A percentile compares a stretch with the other conserved stretches of the same genome.
phyloP scores from a whole-genome alignment of 2,113 vertebrate genomes.

The Oryzias melastigma region DNA sequence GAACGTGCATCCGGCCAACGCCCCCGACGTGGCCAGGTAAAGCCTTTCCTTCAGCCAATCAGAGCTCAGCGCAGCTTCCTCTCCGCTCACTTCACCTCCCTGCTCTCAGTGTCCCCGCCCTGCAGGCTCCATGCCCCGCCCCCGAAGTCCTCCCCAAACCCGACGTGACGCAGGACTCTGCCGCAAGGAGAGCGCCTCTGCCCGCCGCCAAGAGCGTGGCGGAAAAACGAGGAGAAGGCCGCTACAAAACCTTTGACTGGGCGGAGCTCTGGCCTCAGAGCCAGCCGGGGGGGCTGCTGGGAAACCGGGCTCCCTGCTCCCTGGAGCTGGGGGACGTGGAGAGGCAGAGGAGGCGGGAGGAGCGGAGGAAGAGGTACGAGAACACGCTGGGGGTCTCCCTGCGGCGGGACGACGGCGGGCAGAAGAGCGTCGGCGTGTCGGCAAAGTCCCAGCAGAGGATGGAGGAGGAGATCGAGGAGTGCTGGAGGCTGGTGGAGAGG shows the following conservation, averaged over 20 bases:
- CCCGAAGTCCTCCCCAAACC: conserved; percentile 49
- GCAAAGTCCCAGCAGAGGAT: conserved; percentile 34
- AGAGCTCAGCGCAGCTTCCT: background rate
- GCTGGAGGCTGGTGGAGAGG: conserved; percentile 73
- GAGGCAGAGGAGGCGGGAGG: conserved; percentile 60
- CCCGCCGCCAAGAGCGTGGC: conserved; percentile 30
- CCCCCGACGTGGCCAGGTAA: conserved; percentile 70
- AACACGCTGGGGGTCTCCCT: conserved; percentile 57
- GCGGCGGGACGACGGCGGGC: background rate
- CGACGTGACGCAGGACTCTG: conserved; percentile 67
- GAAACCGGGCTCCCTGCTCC: background rate
- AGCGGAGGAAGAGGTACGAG: conserved; percentile 67
- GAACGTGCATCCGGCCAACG: conserved; percentile 55
- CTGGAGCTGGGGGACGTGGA: conserved; percentile 48
- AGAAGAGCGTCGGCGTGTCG: background rate
- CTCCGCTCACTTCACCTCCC: background rate
- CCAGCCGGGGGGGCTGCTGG: background rate
- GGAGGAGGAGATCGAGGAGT: conserved; percentile 66
- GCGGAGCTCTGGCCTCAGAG: conserved; percentile 48
- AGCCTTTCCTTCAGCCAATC: too few relatives aligned
- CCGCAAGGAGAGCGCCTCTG: conserved; percentile 12
- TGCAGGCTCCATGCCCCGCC: conserved; percentile 18
- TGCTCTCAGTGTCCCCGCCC: conserved; percentile 42
- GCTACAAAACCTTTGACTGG: conserved; percentile 67
- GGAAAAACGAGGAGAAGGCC: conserved; percentile 42